A percentile compares a stretch with the other conserved stretches of the same genome.
phyloP scores from a whole-genome alignment of 2,888 invertebrate genomes.

The Andrena trimmerana region DNA sequence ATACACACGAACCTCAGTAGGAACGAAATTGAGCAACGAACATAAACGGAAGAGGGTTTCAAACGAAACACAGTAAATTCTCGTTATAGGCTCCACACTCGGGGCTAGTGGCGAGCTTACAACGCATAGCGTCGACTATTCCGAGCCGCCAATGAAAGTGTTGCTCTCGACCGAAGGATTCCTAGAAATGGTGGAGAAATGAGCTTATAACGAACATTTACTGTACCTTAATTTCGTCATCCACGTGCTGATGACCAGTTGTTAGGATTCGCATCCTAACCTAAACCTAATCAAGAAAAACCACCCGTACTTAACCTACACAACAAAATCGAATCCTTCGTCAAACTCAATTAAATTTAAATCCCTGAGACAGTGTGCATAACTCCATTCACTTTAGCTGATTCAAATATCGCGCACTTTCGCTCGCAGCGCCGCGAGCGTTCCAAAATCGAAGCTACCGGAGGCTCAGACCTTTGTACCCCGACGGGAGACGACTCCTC shows the following conservation, averaged over 20 bases:
- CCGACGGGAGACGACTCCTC: not conserved
- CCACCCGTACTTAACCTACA: not conserved
- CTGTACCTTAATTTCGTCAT: too few relatives aligned
- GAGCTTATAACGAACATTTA: too few relatives aligned
- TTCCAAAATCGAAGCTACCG: not conserved
- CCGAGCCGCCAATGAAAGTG: too few relatives aligned
- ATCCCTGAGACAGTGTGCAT: not conserved
- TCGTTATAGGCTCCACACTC: not conserved
- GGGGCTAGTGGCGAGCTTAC: too few relatives aligned
- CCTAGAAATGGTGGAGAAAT: too few relatives aligned
- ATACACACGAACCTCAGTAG: not conserved
- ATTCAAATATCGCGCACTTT: not conserved
- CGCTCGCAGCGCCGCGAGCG: not conserved
- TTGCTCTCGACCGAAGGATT: too few relatives aligned
- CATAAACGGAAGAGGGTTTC: constrained; percentile 9
- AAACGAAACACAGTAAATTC: not conserved
- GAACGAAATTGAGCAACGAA: constrained; percentile 12
- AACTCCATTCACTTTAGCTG: not conserved
- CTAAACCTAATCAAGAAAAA: not conserved
- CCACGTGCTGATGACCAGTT: too few relatives aligned
- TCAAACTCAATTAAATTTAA: not conserved
- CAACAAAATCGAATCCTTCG: not conserved
- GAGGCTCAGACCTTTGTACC: not conserved
- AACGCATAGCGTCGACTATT: too few relatives aligned
- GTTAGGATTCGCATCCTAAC: not conserved